Evolutionary conservation across 2,888 invertebrate species (phyloP).

Genomic region (Ligdia adustata): DNA sequence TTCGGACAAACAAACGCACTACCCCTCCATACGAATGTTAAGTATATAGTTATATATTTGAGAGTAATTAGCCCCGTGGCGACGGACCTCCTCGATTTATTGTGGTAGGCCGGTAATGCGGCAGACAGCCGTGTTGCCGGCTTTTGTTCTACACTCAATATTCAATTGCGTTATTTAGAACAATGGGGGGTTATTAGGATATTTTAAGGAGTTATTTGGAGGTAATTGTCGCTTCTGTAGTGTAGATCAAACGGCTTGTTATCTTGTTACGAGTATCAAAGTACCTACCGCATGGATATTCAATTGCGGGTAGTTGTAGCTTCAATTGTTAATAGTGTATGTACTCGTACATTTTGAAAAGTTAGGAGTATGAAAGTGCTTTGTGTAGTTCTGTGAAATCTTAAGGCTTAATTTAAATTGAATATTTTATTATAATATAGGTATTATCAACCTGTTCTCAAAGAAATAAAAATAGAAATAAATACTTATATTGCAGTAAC

Average conservation of each 20-base stretch:
- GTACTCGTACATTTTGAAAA: no score
- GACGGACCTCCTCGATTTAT: conserved; percentile 82
- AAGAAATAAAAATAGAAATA: no score
- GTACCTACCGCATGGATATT: no score
- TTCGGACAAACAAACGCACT: conserved; percentile 2
- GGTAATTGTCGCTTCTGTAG: conserved; percentile 27
- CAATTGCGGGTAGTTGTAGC: no score
- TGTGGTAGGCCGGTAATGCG: conserved; percentile 79
- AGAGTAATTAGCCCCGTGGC: conserved; percentile 82
- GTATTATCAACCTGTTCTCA: no score
- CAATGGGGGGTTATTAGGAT: conserved; percentile 33
- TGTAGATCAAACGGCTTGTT: conserved; percentile 13
- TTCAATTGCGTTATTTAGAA: conserved; percentile 62
- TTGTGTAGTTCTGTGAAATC: no score
- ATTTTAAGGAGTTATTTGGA: conserved; percentile 35
- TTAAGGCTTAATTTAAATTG: no score
- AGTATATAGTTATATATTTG: conserved; percentile 19
- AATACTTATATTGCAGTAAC: no score
- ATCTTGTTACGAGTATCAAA: no score
- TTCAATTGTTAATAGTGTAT: no score
- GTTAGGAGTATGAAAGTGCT: no score
- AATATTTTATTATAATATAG: no score
- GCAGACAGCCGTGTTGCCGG: conserved; percentile 78
- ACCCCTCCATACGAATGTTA: background rate
- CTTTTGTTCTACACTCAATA: conserved; percentile 76